Percentiles rank a stretch among this genome's conserved stretches.
Evolutionary conservation across 2,797 vertebrate genomes (phyloP).

Genomic region (Eulemur mongoz): DNA sequence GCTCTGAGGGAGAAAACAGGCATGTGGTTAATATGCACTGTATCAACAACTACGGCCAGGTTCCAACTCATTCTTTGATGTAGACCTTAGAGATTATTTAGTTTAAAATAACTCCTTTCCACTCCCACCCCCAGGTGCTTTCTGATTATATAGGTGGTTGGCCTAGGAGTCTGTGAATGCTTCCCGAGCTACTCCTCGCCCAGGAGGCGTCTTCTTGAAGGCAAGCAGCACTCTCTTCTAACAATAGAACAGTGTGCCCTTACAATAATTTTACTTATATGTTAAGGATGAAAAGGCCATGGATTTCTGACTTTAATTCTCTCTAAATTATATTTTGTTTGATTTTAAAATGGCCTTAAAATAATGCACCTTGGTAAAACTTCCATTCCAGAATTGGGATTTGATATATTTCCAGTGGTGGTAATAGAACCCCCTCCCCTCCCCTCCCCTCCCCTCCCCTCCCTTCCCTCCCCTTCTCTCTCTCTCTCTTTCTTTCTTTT

Average conservation of each 20-base stretch:
- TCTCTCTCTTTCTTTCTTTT: too few species aligned
- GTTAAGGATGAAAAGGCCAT: background rate
- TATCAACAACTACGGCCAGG: background rate
- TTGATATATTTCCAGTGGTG: background rate
- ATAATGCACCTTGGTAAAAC: background rate
- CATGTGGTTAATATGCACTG: background rate
- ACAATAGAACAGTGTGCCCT: constrained; percentile 65
- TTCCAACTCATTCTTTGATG: constrained; percentile 44
- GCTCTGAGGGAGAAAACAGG: constrained; percentile 18
- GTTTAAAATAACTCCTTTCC: constrained; percentile 58
- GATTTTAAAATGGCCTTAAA: constrained; percentile 23
- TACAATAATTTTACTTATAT: background rate
- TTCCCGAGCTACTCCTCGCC: constrained; percentile 52
- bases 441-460: too few species aligned
- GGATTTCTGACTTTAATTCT: constrained; percentile 9
- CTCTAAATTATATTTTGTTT: constrained; percentile 65
- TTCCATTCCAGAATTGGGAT: background rate
- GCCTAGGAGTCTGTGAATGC: constrained; percentile 66
- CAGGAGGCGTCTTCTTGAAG: constrained; percentile 70
- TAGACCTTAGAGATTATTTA: constrained; percentile 64
- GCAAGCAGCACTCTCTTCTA: constrained; percentile 60
- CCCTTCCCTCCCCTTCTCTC: fast-evolving
- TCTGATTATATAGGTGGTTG: constrained; percentile 62
- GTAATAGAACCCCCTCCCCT: background rate
- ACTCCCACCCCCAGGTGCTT: constrained; percentile 10